Evolutionary conservation across 1,140 invertebrate genomes (phyloP).

Genomic region (Drosophila nigromelanica): DNA sequence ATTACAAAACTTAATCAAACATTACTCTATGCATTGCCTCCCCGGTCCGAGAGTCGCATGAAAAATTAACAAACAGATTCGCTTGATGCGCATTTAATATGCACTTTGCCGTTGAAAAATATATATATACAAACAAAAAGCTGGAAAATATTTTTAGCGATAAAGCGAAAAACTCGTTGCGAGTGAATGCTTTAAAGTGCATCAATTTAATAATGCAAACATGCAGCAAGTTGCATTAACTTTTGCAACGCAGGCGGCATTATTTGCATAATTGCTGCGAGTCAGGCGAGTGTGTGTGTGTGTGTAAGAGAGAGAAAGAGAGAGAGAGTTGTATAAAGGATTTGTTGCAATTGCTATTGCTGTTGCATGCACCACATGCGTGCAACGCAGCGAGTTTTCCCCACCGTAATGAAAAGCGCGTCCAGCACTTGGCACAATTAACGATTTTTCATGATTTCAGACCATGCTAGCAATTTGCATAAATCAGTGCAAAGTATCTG

Average conservation of each 20-base stretch:
- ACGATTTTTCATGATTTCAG: constrained; percentile 78
- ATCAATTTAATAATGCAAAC: constrained; percentile 77
- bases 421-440: constrained; percentile 77
- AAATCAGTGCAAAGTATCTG: constrained; percentile 81
- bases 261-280: constrained; percentile 74
- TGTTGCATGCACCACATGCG: constrained; percentile 42
- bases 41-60: constrained; percentile 33
- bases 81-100: constrained; percentile 68
- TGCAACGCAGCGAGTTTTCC: constrained; percentile 15
- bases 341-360: constrained; percentile 14
- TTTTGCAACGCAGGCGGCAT: constrained; percentile 56
- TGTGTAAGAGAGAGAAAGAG: background rate
- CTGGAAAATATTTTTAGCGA: constrained; percentile 55
- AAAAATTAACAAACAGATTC: constrained; percentile 70
- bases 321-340: constrained; percentile 6
- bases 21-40: background rate
- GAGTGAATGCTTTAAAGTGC: constrained; percentile 68
- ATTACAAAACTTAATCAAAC: constrained; percentile 4
- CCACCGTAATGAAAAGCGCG: constrained; percentile 63
- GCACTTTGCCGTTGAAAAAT: constrained; percentile 53
- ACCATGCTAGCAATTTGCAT: constrained; percentile 70
- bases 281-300: constrained; percentile 37
- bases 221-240: constrained; percentile 74
- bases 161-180: constrained; percentile 42
- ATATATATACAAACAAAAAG: constrained; percentile 29